Evolutionary conservation across 1,140 invertebrate species (phyloP), one percentile per base, ranked within the genome.

Genomic region (Pentalonia nigronervosa): DNA sequence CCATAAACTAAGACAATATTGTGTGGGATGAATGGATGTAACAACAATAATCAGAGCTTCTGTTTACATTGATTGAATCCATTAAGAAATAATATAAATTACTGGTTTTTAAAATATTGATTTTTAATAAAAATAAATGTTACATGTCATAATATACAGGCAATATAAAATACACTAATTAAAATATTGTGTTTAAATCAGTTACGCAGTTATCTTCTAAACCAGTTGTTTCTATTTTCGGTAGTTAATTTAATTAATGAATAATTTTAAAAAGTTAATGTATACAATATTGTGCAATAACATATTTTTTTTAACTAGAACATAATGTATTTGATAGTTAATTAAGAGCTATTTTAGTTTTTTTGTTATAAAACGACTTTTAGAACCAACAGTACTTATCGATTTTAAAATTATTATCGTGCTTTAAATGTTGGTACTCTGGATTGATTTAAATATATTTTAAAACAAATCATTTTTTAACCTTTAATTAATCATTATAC

Each of bases 361-460:
- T 67, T 14, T 17, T 67, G 7, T 17, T 67, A 67, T n/a, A n/a
- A n/a, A 76, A n/a, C 30, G n/a, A 76, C 60, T 17, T 76, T 34
- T 76, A 76, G n/a, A 11, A 34, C 6, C 14, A 14, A 76, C 14
- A 67, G 56, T 60, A n/a, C 11, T 6, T 67, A n/a, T 14, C 14
- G n/a, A 76, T 76, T n/a, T 76, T 76, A 14, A 76, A 30, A 76
- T n/a, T n/a, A 76, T n/a, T 76, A 76, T 76, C 30, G 30, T n/a
- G 1, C 23, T 76, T 2, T 17, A 1, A 76, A n/a, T n/a, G 60
- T 25, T 17, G 53, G 4, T 30, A 67, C 60, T 67, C 11, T n/a
- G 30, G 30, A 67, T 67, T 76, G n/a, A 76, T 76, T 76, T 76
- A 76, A 76, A 76, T 76, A 67, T 67, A 67, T 67, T 67, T 67